Evolutionary conservation across 1,140 invertebrate genomes (phyloP), one percentile per base, ranked within the genome.

Genomic region (Zaprionus lachaisei): DNA sequence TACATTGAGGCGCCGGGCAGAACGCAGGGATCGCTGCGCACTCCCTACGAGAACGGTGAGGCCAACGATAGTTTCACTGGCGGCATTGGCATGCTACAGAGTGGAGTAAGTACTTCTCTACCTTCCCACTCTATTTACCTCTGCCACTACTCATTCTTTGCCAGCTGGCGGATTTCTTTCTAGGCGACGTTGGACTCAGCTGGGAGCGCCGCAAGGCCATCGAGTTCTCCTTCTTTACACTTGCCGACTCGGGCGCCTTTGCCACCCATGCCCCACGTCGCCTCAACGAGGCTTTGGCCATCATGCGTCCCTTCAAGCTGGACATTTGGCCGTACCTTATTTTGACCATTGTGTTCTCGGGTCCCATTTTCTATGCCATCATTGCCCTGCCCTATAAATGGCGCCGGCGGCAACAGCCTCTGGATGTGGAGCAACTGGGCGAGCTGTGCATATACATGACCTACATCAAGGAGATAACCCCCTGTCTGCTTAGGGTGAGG

Each of bases 241-340:
- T 96, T 11, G 95, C 95, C 1, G 96, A 96, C 79, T 96, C 95
- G 54, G 95, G 95, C 12, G 95, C 95, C 0, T 96, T 96, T 83
- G 93, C 96, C 1, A 96, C 95, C 1, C 95, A 96, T 76, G 95
- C 95, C 0, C 95, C 95, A 0, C 94, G 95, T 12, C 94, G 94
- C 55, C 92, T 96, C 2, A 96, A 95, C 77, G 95, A 96, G 86
- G 95, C 95, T 4, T 82, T 96, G 12, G 95, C 95, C 5, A 94
- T 96, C 9, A 93, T 96, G 70, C 93, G 95, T 69, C 95, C 96
- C 4, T 96, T 96, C 81, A 94, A 95, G 69, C 95, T 94, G 94
- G 94, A 96, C 92, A 95, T 96, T 51, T 94, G 94, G 94, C 94
- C 94, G 6, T 93, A 93, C 63, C 91, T 95, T 1, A 90, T 94